Base-by-base conservation (phyloP, 92 coral and sea anemone genomes). In the Heteractis magnifica region DNA sequence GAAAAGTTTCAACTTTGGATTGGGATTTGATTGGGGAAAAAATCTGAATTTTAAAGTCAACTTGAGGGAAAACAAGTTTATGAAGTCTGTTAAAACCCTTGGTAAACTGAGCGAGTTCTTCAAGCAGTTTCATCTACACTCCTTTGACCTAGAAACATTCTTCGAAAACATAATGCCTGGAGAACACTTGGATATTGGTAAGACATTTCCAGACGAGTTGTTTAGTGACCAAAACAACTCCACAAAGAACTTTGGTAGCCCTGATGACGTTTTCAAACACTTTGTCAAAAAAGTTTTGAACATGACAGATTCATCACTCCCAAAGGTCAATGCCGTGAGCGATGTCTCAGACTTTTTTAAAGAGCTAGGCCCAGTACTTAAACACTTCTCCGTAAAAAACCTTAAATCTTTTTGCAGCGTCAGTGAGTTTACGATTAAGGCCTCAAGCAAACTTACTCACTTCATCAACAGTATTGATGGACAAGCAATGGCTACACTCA, bases 291-390 rank as follows among this genome's bases (percentile, higher is more conserved):
- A 87, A 18, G 82, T 96, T 10, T 79, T 84, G 16, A 65, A 89
- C 6, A 71, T 85, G 12, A 79, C 94, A 5, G 92, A 92, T 78
- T 59, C 48, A n/a, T 86, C 93, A 12, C 86, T 85, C 78, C 83
- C 83, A 34, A 90, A 90, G 71, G 85, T 94, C 41, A 53, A 92
- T 10, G 93, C 91, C 74, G 90, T 96, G 48, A 92, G 94, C 60
- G 98, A 96, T 51, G 87, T 94, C 10, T 85, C 99, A 9, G 94
- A 92, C 73, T 96, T 96, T 71, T 87, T 96, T 84, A 86, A 91
- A 34, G 90, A 92, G 65, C 88, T 92, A 21, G 99, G 93, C 8
- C 90, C 90, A 52, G 83, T 88, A 58, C 79, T 85, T 58, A 81
- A 84, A 41, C 86, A 55, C 11, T 96, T 92, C 74, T 89, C 97